Percentiles rank a stretch among this genome's conserved stretches.
phyloP scores from a whole-genome alignment of 2,888 invertebrate species.

The Harpalus rubripes region DNA sequence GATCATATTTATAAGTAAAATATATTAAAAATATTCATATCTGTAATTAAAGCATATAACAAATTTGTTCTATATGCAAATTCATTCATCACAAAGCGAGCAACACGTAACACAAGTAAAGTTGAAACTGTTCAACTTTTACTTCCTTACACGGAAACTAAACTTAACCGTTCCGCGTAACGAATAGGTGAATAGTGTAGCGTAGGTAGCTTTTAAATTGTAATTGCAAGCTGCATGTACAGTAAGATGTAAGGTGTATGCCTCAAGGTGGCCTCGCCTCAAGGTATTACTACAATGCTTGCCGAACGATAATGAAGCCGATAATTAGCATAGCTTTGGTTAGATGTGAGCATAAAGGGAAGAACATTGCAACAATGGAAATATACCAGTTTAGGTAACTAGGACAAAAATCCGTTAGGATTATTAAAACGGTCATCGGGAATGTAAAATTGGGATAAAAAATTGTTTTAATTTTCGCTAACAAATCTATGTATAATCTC shows the following conservation, averaged over 20 bases:
- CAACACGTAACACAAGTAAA: slow-evolving; percentile 32
- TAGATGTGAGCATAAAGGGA: background rate
- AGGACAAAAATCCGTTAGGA: no score
- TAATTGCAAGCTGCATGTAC: background rate
- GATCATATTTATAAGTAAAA: background rate
- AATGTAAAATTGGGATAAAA: background rate
- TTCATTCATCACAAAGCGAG: background rate
- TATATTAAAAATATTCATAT: background rate
- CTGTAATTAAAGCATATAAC: background rate
- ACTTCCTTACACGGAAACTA: slow-evolving; percentile 44
- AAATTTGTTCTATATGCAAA: background rate
- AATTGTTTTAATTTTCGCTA: no score
- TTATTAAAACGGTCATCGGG: no score
- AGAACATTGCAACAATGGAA: background rate
- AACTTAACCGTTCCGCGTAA: slow-evolving; percentile 15
- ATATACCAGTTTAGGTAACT: no score
- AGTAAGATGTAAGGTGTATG: background rate
- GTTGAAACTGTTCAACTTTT: slow-evolving; percentile 39
- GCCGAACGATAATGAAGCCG: background rate
- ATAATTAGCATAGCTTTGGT: background rate
- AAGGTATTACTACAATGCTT: background rate
- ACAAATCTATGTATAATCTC: no score
- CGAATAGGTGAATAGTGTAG: background rate
- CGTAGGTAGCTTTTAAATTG: no score
- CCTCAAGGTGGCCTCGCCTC: no score